Evolutionary conservation across 2,797 vertebrate species (phyloP).

Genomic region (Lutjanus campechanus): DNA sequence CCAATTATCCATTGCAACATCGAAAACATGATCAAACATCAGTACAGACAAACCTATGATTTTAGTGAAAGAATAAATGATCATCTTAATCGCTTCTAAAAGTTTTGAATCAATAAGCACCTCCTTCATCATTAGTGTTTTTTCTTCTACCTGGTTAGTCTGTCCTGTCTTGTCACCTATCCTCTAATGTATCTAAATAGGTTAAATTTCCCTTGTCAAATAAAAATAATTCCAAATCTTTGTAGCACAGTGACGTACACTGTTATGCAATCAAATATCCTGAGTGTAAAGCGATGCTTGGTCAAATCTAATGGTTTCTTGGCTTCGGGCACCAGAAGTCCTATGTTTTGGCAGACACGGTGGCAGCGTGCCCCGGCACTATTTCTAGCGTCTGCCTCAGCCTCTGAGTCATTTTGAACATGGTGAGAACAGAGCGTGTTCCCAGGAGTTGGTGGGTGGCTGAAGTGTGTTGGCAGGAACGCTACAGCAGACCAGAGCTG

Average conservation of each 20-base stretch:
- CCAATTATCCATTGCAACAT: not conserved
- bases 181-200: not conserved
- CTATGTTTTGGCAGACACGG: conserved; percentile 57
- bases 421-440: conserved; percentile 69
- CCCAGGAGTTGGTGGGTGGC: conserved; percentile 81
- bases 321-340: conserved; percentile 42
- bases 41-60: not conserved
- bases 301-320: conserved; percentile 50
- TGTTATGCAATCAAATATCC: conserved; percentile 34
- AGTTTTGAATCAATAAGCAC: not conserved
- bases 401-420: conserved; percentile 76
- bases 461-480: conserved; percentile 74
- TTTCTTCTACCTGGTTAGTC: not conserved
- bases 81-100: not conserved
- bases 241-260: not conserved
- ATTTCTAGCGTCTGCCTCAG: conserved; percentile 77
- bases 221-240: not conserved
- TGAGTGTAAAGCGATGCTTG: conserved; percentile 27
- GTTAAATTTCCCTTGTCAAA: not conserved
- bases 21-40: not conserved
- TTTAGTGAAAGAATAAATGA: not conserved
- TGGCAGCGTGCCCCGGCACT: conserved; percentile 65
- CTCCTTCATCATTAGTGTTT: not conserved
- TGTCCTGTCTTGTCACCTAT: no score
- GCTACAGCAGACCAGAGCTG: conserved; percentile 62